phyloP scores from a whole-genome alignment of 2,888 invertebrate genomes.

The Drosophila paucipuncta region DNA sequence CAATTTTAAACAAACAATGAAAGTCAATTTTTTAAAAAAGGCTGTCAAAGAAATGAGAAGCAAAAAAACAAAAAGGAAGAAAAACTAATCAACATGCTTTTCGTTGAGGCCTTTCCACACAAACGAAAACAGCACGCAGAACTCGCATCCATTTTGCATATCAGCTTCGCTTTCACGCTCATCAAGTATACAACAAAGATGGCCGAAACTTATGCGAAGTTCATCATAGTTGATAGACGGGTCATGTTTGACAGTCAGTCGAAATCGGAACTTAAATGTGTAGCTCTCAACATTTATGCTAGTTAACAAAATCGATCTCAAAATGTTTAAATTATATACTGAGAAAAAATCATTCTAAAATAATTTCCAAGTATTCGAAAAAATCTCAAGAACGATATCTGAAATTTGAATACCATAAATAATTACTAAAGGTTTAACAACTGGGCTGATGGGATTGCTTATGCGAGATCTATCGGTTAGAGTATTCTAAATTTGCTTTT shows the following conservation, averaged over 20 bases:
- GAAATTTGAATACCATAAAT: neutral
- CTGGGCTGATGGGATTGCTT: neutral
- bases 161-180: constrained; percentile 17
- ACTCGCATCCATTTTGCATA: constrained; percentile 11
- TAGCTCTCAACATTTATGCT: neutral
- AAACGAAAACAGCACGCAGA: constrained; percentile 20
- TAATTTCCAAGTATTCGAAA: neutral
- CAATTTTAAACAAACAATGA: constrained; percentile 66
- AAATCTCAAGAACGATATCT: neutral
- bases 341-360: neutral
- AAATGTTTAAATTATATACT: neutral
- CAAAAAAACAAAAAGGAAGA: constrained; percentile 16
- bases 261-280: neutral
- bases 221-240: constrained; percentile 4
- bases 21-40: constrained; percentile 44
- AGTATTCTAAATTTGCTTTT: neutral
- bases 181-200: constrained; percentile 18
- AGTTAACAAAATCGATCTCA: neutral
- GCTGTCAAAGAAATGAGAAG: constrained; percentile 16
- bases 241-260: constrained; percentile 9
- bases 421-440: neutral
- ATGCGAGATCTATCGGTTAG: neutral
- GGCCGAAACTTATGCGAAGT: neutral
- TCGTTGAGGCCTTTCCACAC: constrained; percentile 11
- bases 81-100: constrained; percentile 48